Evolutionary conservation across 1,140 invertebrate genomes (phyloP), one percentile per base, ranked within the genome.

Genomic region (Globodera rostochiensis): DNA sequence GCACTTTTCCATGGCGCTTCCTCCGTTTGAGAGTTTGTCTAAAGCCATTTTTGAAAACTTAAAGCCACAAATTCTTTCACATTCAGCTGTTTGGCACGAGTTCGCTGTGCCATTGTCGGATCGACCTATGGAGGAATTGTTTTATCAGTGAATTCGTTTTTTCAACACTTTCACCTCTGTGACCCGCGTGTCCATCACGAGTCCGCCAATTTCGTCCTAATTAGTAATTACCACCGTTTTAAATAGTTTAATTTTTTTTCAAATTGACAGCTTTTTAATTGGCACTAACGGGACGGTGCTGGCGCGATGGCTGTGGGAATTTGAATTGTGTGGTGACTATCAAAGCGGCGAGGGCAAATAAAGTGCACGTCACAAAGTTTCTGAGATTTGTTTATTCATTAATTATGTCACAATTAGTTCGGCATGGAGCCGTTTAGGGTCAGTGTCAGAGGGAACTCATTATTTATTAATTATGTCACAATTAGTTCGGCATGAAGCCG

Each of bases 291-390:
- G 88, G 80, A 15, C 86, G 79, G 50, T 89, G 87, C 50, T 87
- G 86, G 45, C 84, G 80, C 45, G 84, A 77, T 71, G 90, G 80
- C 67, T 84, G 83, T 53, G 89, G 88, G 84, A 92, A 93, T 84
- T 86, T 90, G 78, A 94, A 91, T 91, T 96, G 95, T 0, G 96
- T 96, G 0, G 97, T 96, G 53, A 86, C 87, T 13, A 84, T 79
- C 83, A 98, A 92, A 2, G 97, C 96, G 77, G 95, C 95, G 3
- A 95, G 94, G 96, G 99, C 98, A 2, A 98, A 92, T 11, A 98
- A 95, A 45, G 95, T 95, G 91, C 98, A 99, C 19, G 96, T 96
- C 0, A 96, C 95, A 91, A 99, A 99, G 90, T 70, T 69, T 46
- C 77, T 78, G 46, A 25, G 69, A 21, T 73, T n/a, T 73, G 50